Evolutionary conservation across 2,797 vertebrate species (phyloP).

Genomic region (Siniperca scherzeri): DNA sequence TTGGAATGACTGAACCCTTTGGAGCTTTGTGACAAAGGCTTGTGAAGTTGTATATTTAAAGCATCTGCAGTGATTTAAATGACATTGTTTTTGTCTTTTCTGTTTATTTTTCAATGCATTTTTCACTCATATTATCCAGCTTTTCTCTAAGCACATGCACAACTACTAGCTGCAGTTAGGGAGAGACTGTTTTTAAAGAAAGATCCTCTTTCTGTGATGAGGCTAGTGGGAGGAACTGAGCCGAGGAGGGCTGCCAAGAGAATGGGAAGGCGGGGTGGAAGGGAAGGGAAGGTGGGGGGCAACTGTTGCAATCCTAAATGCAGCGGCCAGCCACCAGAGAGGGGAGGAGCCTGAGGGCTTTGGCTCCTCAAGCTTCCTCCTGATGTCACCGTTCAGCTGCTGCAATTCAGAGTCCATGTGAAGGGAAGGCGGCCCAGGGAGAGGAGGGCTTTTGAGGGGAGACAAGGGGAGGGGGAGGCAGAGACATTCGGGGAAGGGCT

Average conservation of each 20-base stretch:
- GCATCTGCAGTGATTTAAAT: background rate
- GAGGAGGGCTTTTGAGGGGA: conserved; percentile 45
- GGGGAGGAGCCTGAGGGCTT: conserved; percentile 69
- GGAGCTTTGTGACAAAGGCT: background rate
- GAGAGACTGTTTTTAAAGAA: conserved; percentile 54
- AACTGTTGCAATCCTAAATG: conserved; percentile 54
- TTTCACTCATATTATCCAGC: background rate
- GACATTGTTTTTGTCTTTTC: background rate
- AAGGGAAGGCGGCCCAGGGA: conserved; percentile 42
- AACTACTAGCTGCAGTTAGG: conserved; percentile 28
- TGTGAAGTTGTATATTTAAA: background rate
- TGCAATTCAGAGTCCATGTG: conserved; percentile 68
- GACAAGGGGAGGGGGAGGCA: conserved; percentile 28
- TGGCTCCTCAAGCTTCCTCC: conserved; percentile 67
- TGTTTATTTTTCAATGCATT: background rate
- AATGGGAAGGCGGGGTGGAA: conserved; percentile 34
- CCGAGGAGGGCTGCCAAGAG: conserved; percentile 48
- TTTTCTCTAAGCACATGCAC: conserved; percentile 13
- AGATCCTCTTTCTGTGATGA: conserved; percentile 64
- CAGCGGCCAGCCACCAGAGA: conserved; percentile 41
- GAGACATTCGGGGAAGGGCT: conserved; percentile 29
- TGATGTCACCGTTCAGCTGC: conserved; percentile 83
- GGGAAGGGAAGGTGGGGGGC: conserved; percentile 34
- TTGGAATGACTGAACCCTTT: background rate
- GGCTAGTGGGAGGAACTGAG: conserved; percentile 70